These are phyloP conservation scores for Diarsia dahlii DNA, from an alignment of 2,888 invertebrate genomes.

Conservation along the genomic window DNA sequence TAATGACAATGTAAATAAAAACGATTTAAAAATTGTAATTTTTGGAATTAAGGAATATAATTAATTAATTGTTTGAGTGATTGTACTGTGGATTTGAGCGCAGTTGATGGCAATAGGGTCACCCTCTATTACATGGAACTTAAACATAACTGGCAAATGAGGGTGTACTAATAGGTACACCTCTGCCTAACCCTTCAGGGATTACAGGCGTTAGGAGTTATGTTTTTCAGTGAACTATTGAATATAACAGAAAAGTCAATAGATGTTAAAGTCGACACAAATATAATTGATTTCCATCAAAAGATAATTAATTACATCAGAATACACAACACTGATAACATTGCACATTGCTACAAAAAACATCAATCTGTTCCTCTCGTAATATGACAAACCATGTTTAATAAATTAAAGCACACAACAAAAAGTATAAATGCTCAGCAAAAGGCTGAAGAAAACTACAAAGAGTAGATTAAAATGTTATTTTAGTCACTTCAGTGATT, in stretches of 20 bases:
- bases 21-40: too few relatives aligned
- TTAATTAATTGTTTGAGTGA: too few relatives aligned
- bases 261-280: not conserved
- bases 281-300: not conserved
- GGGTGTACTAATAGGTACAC: too few relatives aligned
- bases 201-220: too few relatives aligned
- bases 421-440: not conserved
- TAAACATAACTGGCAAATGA: too few relatives aligned
- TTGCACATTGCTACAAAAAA: conserved; percentile 1
- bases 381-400: not conserved
- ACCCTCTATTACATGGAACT: too few relatives aligned
- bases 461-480: not conserved
- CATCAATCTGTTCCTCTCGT: too few relatives aligned
- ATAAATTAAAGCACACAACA: not conserved
- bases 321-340: not conserved
- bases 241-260: not conserved
- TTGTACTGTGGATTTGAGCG: too few relatives aligned
- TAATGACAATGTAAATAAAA: conserved; percentile 39
- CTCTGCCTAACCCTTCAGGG: too few relatives aligned
- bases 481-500: not conserved
- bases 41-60: too few relatives aligned
- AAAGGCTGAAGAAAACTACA: not conserved
- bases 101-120: too few relatives aligned
- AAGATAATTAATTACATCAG: conserved; percentile 10
- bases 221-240: not conserved